Evolutionary conservation across 2,113 vertebrate genomes (phyloP), one percentile per base, ranked within the genome.

Genomic region (Sorex fumeus): DNA sequence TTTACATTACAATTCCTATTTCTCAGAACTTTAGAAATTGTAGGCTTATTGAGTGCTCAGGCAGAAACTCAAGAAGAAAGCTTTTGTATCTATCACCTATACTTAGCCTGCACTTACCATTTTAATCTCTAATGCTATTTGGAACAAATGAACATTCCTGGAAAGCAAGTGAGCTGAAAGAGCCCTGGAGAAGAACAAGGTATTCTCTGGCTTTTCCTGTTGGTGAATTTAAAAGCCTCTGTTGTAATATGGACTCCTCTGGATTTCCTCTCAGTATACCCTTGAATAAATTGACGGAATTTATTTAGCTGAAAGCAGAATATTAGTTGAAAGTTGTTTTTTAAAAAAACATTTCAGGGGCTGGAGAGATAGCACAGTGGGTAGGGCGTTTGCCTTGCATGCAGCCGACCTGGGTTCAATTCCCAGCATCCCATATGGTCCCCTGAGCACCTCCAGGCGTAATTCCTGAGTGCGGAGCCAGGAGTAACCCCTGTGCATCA

Each of bases 81-180:
- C 69, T 93, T 96, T 89, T 90, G 85, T 67, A 82, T 53, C 36
- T 10, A 67, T 93, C 81, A 87, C 93, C 67, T 91, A 69, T 74
- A 87, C n/a, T 87, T 95, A 62, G 6, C 84, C 88, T 71, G 21
- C 64, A 7, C 27, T 10, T 90, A 34, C 18, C 36, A 50, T 81
- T 90, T 79, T 91, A 60, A 84, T 95, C 87, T 90, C 72, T 87
- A 75, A 88, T 85, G 53, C 71, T 90, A 36, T 85, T 88, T 86
- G 60, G 36, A 86, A 79, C 66, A 94, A 93, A 96, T 93, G 57
- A 91, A 90, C 57, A 82, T 94, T 94, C 78, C 87, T 86, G 64
- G 90, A 91, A 94, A 71, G 27, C 70, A 91, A 84, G 66, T 47
- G 78, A 84, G 82, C 66, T 71, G 57, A 93, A 95, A 84, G 53